Evolutionary conservation across 2,113 vertebrate genomes (phyloP).

Genomic region (Varanus komodoensis): DNA sequence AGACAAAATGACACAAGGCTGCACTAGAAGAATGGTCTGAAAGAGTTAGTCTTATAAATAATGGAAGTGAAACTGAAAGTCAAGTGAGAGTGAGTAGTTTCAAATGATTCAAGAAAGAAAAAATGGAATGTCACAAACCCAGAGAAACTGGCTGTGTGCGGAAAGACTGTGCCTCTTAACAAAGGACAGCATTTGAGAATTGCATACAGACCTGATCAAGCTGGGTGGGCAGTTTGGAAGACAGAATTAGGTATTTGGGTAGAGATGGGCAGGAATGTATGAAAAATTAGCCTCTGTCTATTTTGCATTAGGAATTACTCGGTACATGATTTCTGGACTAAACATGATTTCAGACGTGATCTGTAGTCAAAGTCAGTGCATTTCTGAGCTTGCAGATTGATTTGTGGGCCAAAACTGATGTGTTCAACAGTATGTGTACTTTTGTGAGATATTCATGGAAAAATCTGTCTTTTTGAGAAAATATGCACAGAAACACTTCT

Average conservation of each 20-base stretch:
- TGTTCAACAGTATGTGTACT: too few species aligned
- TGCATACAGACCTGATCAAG: background rate
- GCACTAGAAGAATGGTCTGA: background rate
- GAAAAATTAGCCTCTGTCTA: too few species aligned
- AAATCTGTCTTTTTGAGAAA: too few species aligned
- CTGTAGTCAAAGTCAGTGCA: too few species aligned
- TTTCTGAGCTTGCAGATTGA: too few species aligned
- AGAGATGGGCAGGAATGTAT: background rate
- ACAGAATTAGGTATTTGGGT: background rate
- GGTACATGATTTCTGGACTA: too few species aligned
- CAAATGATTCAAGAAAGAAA: slow-evolving; percentile 13
- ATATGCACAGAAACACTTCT: too few species aligned
- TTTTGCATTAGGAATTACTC: too few species aligned
- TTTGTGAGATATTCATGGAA: too few species aligned
- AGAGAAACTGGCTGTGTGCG: background rate
- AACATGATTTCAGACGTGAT: too few species aligned
- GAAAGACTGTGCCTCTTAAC: background rate
- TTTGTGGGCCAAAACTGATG: too few species aligned
- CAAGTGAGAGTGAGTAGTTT: background rate
- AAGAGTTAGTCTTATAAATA: slow-evolving; percentile 36
- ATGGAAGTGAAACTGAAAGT: slow-evolving; percentile 42
- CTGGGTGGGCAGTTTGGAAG: background rate
- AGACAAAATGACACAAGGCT: background rate
- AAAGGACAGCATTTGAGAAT: background rate
- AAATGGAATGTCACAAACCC: background rate